Evolutionary conservation across 2,797 vertebrate species (phyloP), one percentile per base, ranked within the genome.

Genomic region (Periparus ater): DNA sequence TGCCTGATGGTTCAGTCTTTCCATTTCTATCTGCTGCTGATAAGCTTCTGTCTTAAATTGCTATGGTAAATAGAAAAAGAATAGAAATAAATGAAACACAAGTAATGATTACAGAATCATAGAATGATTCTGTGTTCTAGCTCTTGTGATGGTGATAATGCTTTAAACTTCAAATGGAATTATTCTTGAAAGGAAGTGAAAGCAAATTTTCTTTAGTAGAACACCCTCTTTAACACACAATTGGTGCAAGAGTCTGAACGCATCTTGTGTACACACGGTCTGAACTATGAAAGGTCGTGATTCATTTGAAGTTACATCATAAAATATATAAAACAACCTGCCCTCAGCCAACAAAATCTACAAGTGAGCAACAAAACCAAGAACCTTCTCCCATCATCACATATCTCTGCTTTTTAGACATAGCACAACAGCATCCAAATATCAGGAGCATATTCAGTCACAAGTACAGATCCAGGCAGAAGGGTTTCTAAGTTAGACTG

Each of bases 1-100:
- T 3, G 99, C 98, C 96, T 99, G 99, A 96, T 99, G 99, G 97
- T 99, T 99, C 89, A 99, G 96, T 40, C 98, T 98, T 97, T 99
- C 99, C 99, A 99, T 99, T 97, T 99, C 99, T 80, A 99, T 99
- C 98, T 99, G 99, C 48, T 99, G 99, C 88, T 99, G 99, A 97
- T 99, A 99, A 2, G 99, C 98, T 93, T 99, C 99, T 23, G 98
- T 98, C 98, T 99, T 99, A 97, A 99, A 99, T 98, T 99, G 98
- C 99, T 99, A 77, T 50, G 45, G 74, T 48, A 94, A 79, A 75
- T 17, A 84, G 19, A 92, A 91, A 58, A 82, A 74, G 7, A 48
- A 90, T 4, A 93, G 23, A 85, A 75, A 62, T 44, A 86, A 86
- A 88, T 12, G 12, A 42, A 57, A 63, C 20, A 58, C 19, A 74